These are phyloP conservation scores for Coleophora flavipennella DNA, from an alignment of 2,888 invertebrate genomes.

Conservation along the genomic window DNA sequence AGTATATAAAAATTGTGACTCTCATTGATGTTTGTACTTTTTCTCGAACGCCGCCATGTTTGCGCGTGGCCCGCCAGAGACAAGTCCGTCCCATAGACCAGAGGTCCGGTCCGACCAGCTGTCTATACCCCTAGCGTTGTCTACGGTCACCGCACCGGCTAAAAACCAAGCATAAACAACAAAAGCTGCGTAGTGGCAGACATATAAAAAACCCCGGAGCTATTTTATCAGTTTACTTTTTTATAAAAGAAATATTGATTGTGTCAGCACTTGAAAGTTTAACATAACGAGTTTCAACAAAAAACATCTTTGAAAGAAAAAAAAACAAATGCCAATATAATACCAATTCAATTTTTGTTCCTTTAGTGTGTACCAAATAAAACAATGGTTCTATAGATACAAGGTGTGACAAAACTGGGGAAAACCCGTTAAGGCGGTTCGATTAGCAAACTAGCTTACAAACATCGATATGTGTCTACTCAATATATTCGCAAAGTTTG, in stretches of 20 bases:
- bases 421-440: too few species aligned
- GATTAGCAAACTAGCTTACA: too few species aligned
- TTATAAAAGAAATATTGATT: conserved; percentile 5
- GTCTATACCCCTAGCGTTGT: too few species aligned
- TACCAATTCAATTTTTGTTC: too few species aligned
- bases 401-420: too few species aligned
- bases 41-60: conserved; percentile 12
- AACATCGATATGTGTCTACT: too few species aligned
- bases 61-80: conserved; percentile 14
- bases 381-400: too few species aligned
- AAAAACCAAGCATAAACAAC: conserved; percentile 49
- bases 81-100: conserved; percentile 8
- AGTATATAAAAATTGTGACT: conserved; percentile 21
- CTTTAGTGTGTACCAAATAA: too few species aligned
- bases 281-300: background rate
- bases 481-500: too few species aligned
- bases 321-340: too few species aligned
- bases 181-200: conserved; percentile 46
- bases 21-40: conserved; percentile 30
- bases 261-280: conserved; percentile 7
- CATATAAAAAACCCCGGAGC: conserved; percentile 5
- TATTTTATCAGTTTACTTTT: background rate
- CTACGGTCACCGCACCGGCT: conserved; percentile 24
- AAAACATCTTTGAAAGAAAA: background rate
- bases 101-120: too few species aligned